Conservation (phyloP, 2,113 vertebrate genomes). For the Elephas maximus region DNA sequence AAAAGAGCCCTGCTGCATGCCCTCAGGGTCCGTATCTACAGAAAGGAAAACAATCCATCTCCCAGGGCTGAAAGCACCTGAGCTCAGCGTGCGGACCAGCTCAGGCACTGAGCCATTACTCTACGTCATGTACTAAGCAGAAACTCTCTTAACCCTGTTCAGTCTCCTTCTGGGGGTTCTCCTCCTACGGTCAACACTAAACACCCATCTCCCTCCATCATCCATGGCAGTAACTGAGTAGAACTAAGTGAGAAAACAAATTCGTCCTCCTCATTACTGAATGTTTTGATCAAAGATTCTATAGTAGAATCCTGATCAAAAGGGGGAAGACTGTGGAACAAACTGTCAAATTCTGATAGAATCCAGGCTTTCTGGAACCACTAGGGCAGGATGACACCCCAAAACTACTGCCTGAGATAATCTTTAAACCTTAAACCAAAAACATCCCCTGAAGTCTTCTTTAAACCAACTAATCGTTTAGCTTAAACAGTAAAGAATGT, state of each 20-base stretch:
- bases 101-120: fast-evolving
- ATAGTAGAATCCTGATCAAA: background rate
- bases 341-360: background rate
- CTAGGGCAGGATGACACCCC: background rate
- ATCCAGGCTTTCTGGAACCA: background rate
- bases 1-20: background rate
- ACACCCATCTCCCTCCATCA: background rate
- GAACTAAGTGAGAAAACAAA: background rate
- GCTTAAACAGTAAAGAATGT: too few species aligned
- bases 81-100: background rate
- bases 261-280: background rate
- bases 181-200: background rate
- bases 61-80: background rate
- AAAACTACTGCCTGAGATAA: background rate
- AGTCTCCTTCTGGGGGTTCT: background rate
- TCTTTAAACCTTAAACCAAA: background rate
- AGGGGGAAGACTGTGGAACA: background rate
- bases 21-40: background rate
- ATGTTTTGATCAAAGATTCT: background rate
- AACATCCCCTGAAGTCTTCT: too few species aligned
- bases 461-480: too few species aligned
- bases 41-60: background rate
- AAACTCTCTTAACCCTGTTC: background rate
- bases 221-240: fast-evolving
- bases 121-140: background rate